These are phyloP conservation scores for Cyanistes caeruleus DNA, from an alignment of 2,113 vertebrate genomes.

Conservation along the genomic window DNA sequence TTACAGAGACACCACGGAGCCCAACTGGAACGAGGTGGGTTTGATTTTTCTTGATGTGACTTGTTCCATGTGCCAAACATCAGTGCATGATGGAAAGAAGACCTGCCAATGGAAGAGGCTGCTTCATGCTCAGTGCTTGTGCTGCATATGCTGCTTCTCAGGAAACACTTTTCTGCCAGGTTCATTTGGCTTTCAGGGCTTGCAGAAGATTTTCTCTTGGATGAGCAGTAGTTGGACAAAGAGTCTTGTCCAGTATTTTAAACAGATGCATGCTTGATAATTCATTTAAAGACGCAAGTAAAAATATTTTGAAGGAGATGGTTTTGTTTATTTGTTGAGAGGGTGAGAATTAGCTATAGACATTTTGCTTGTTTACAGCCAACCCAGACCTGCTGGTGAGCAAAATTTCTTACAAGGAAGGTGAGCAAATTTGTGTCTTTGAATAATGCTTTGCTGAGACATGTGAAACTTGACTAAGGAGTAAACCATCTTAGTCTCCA, in stretches of 20 bases:
- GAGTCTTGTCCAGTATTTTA: background rate
- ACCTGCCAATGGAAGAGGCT: background rate
- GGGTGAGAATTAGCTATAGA: background rate
- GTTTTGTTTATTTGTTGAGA: background rate
- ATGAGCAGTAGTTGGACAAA: background rate
- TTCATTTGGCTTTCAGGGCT: background rate
- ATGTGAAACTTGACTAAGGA: background rate
- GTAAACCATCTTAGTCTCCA: background rate
- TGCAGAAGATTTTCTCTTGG: background rate
- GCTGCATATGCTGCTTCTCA: background rate
- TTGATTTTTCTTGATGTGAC: background rate
- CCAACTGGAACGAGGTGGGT: conserved; percentile 94
- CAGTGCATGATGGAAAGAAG: fast-evolving
- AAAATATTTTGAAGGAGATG: background rate
- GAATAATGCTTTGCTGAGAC: background rate
- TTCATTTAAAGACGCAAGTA: background rate
- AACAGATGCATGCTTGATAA: background rate
- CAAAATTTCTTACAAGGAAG: background rate
- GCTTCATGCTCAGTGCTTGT: background rate
- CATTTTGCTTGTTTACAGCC: background rate
- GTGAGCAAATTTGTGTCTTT: background rate
- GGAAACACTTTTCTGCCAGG: background rate
- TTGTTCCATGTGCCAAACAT: background rate
- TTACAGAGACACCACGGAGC: conserved; percentile 89
- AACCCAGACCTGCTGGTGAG: background rate